Evolutionary conservation across 2,888 invertebrate genomes (phyloP).

Genomic region (Uropetala carovei): DNA sequence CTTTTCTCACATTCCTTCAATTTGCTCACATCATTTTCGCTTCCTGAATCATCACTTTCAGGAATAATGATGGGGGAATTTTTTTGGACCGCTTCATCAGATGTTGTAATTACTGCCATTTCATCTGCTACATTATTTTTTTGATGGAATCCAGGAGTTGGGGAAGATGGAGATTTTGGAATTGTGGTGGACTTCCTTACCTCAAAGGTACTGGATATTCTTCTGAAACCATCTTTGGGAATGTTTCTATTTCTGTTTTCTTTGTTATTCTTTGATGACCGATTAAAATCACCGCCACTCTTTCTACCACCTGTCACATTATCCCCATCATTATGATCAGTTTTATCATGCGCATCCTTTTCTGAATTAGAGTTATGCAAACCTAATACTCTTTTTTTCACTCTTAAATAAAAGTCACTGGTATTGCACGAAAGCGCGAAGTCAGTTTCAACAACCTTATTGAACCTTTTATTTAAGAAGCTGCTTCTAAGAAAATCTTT

Average conservation of each 20-base stretch:
- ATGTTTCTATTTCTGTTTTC: background rate
- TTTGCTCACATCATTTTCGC: background rate
- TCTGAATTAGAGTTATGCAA: background rate
- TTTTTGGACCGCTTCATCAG: too few relatives aligned
- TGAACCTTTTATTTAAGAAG: conserved; percentile 27
- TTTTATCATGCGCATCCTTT: background rate
- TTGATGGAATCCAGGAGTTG: background rate
- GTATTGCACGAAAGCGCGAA: background rate
- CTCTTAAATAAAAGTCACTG: conserved; percentile 49
- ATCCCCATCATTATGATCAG: background rate
- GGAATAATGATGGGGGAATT: too few relatives aligned
- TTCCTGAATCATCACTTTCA: too few relatives aligned
- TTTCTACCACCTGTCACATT: background rate
- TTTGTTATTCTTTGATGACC: background rate
- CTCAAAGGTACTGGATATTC: too few relatives aligned
- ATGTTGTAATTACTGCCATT: too few relatives aligned
- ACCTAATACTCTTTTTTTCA: conserved; percentile 53
- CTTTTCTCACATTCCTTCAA: background rate
- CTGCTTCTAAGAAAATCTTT: conserved; percentile 22
- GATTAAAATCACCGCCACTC: background rate
- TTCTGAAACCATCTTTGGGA: too few relatives aligned
- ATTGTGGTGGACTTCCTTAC: too few relatives aligned
- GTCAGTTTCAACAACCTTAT: conserved; percentile 32
- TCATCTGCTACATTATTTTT: background rate
- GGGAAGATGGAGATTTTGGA: too few relatives aligned